Conservation (phyloP, 92 coral and sea anemone species). For the Anthopleura xanthogrammica region DNA sequence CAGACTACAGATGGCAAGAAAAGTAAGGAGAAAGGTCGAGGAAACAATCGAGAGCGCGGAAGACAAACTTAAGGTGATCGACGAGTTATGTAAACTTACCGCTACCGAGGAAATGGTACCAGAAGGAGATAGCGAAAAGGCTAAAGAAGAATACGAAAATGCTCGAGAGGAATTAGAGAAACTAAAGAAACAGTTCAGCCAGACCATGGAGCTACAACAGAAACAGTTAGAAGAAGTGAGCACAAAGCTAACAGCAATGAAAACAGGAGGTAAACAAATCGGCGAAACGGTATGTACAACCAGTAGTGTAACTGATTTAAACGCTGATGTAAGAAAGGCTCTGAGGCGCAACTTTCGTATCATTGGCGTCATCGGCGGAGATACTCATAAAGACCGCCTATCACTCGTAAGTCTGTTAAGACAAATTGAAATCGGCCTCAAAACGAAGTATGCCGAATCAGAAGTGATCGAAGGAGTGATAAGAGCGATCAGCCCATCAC, state of each 20-base stretch:
- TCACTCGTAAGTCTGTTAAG: slow-evolving; percentile 41
- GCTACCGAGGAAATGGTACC: not conserved
- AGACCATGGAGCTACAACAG: slow-evolving; percentile 13
- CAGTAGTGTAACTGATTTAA: no score
- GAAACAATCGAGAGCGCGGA: slow-evolving; percentile 6
- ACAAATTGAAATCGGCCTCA: slow-evolving; percentile 47
- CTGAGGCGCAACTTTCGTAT: slow-evolving; percentile 36
- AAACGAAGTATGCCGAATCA: slow-evolving; percentile 34
- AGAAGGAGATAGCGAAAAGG: no score
- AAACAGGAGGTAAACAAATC: not conserved
- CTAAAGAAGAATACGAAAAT: slow-evolving; percentile 17
- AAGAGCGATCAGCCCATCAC: slow-evolving; percentile 47
- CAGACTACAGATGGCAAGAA: slow-evolving; percentile 10
- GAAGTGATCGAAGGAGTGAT: slow-evolving; percentile 58
- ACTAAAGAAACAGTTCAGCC: not conserved
- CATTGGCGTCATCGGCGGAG: slow-evolving; percentile 34
- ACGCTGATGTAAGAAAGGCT: not conserved
- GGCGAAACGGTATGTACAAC: slow-evolving; percentile 3
- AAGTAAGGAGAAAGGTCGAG: slow-evolving; percentile 19
- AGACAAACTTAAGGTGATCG: slow-evolving; percentile 10
- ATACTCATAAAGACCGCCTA: slow-evolving; percentile 25
- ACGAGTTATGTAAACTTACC: not conserved
- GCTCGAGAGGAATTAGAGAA: not conserved
- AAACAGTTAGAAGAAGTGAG: slow-evolving; percentile 5
- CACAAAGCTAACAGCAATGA: not conserved